Evolutionary conservation across 1,140 invertebrate genomes (phyloP), one percentile per base, ranked within the genome.

Genomic region (Octopus sinensis): DNA sequence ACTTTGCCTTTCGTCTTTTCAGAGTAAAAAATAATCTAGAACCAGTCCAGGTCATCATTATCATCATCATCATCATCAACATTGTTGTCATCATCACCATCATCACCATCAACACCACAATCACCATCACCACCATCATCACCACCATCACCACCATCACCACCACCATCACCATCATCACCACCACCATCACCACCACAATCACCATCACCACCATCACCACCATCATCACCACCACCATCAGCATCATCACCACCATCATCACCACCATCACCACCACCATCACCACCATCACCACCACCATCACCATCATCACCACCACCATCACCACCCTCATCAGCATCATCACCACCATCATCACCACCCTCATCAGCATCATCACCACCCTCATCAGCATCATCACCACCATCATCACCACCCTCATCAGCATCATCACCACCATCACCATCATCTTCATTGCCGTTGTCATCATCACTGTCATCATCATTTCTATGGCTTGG

Each of bases 301-400:
- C 17, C 83, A 6, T 80, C 83, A 5, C 82, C 84, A 23, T 80
- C 84, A 4, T 81, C 82, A 3, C 80, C 82, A 23, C 82, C 84
- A 13, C 84, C 84, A 0, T 81, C 82, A n/a, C 81, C 83, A n/a
- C 83, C 83, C 51, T 83, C 9, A 62, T 6, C 51, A 23, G 4
- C 52, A n/a, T 4, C 68, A 23, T 79, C 71, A 51, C 6, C 56
- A 62, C 53, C 30, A 9, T 56, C 83, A 80, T 73, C 52, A 71
- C 54, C 53, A 4, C 51, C 78, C 13, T 54, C 68, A 0, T 68
- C 78, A 30, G 51, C 82, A 52, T 54, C 83, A 43, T 80, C 75
- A 12, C 4, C 81, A 12, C 78, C 80, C 12, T 78, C 80, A n/a
- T 80, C 78, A 13, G 23, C 68, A 6, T 54, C 81, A 43, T 43